Base-by-base conservation (phyloP, 2,113 vertebrate genomes). In the Cebus imitator region DNA sequence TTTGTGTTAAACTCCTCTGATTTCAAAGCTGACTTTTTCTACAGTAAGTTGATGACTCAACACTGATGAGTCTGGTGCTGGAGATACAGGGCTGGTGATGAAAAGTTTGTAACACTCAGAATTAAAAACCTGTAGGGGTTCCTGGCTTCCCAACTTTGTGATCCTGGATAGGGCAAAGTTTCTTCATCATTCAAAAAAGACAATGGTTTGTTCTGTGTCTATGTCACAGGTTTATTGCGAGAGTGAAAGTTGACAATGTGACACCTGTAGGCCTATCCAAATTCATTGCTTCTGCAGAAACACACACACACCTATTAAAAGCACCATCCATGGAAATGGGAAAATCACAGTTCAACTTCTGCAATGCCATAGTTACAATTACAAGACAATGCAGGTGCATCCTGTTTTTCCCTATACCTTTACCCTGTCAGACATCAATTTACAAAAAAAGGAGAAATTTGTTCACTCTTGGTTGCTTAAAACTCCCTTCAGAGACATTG, bases 401-500 rank as follows among this genome's bases (percentile, higher is more conserved):
- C 2, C 23, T 90, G 27, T 8, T 68, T 95, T 35, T 10, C 40
- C n/a, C 72, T 68, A 55, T 68, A 35, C 16, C 14, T 73, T 92
- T 57, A 61, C 37, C 23, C 90, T 66, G 16, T 6, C n/a, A 66
- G 64, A 57, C 37, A 89, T 80, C 70, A 87, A 9, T 55, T 90
- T 78, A 61, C 0, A 96, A 66, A 25, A 48, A 81, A 55, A 45
- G 64, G 50, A 84, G 76, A 90, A 80, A 76, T 55, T 1, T 50
- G 23, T 70, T 93, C 57, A 58, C 14, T 85, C 43, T 85, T 64
- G 30, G 52, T 43, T 55, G 61, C 35, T 82, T 78, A 43, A 25
- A 94, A 81, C 6, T 90, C 40, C 64, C 76, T 85, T 92, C 50
- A 88, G 75, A 95, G 78, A 58, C 37, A 95, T 13, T 40, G 32